Percentiles rank a stretch among this genome's conserved stretches.
Evolutionary conservation across 2,888 invertebrate species (phyloP).

Genomic region (Gisinianus flammeolus): DNA sequence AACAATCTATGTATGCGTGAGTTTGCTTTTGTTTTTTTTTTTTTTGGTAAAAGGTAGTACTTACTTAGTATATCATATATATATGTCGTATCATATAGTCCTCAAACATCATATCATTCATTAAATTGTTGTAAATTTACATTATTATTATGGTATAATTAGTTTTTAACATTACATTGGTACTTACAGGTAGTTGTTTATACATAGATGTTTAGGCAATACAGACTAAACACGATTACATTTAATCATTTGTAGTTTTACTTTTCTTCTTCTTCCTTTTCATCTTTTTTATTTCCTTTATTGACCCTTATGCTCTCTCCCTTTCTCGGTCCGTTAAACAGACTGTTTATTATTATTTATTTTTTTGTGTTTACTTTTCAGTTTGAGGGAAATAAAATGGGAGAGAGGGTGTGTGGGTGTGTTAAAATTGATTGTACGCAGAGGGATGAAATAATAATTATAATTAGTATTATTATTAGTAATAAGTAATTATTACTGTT

Average conservation of each 20-base stretch:
- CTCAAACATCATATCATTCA: neutral
- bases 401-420: too few species aligned
- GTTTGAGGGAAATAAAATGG: too few species aligned
- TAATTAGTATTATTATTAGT: too few species aligned
- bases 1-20: constrained; percentile 40
- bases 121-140: neutral
- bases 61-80: neutral
- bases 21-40: constrained; percentile 16
- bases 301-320: too few species aligned
- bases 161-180: neutral
- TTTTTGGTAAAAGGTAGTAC: constrained; percentile 18
- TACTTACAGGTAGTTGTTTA: constrained; percentile 7
- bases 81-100: neutral
- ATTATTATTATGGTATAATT: neutral
- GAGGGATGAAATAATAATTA: too few species aligned
- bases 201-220: neutral
- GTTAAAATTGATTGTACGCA: too few species aligned
- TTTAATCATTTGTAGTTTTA: neutral
- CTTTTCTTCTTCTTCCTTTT: constrained; percentile 15
- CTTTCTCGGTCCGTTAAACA: too few species aligned
- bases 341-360: too few species aligned
- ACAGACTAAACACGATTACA: neutral
- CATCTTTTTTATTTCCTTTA: neutral
- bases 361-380: too few species aligned
- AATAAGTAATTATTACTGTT: too few species aligned